These are phyloP conservation scores for Drosophila azteca DNA, from an alignment of 1,140 invertebrate genomes.

Conservation along the genomic window DNA sequence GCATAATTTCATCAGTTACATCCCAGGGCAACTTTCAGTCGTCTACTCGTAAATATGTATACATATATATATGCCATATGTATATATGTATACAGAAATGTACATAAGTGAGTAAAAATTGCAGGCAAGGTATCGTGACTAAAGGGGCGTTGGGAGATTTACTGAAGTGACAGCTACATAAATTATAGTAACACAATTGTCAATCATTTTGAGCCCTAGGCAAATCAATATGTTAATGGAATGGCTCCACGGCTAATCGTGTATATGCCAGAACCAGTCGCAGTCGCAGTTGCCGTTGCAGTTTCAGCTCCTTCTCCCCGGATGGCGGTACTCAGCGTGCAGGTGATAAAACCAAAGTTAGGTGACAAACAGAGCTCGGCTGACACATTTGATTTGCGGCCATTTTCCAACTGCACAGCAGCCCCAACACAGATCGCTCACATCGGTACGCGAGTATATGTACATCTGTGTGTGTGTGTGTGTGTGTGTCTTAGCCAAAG, in stretches of 20 bases:
- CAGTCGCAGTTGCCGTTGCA: conserved; percentile 26
- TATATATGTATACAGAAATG: not conserved
- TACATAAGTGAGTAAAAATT: no score
- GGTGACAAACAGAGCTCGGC: conserved; percentile 47
- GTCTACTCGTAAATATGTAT: conserved; percentile 19
- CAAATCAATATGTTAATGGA: conserved; percentile 75
- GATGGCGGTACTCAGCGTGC: conserved; percentile 15
- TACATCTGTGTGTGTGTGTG: conserved; percentile 3
- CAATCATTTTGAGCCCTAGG: conserved; percentile 75
- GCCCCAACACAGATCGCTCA: conserved; percentile 17
- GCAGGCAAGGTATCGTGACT: conserved; percentile 50
- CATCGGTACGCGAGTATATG: conserved; percentile 5
- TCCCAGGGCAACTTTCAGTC: conserved; percentile 51
- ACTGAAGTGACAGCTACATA: conserved; percentile 67
- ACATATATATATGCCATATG: conserved; percentile 9
- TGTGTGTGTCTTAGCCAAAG: conserved; percentile 12
- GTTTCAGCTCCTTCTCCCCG: conserved; percentile 13
- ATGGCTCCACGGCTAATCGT: conserved; percentile 25
- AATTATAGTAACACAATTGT: conserved; percentile 79
- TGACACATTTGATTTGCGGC: conserved; percentile 60
- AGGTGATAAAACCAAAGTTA: conserved; percentile 59
- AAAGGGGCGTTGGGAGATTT: conserved; percentile 49
- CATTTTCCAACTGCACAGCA: conserved; percentile 46
- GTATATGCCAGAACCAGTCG: conserved; percentile 22
- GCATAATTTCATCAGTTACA: conserved; percentile 44